A percentile compares a stretch with the other conserved stretches of the same genome.
These are phyloP conservation scores for Gryon sp. DNA, from an alignment of 1,140 invertebrate genomes.

Conservation along the genomic window DNA sequence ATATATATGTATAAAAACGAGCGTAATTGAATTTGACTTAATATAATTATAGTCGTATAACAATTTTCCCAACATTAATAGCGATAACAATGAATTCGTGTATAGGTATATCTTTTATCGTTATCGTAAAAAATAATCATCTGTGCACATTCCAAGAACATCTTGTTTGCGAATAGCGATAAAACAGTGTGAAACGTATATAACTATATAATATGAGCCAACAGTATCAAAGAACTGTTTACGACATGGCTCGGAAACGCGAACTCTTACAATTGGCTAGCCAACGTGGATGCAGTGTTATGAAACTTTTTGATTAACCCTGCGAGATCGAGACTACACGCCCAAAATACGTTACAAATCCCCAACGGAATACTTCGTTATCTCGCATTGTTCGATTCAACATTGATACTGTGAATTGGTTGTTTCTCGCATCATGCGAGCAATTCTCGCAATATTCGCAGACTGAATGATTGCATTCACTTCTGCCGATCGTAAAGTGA, in stretches of 20 bases:
- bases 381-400: constrained; percentile 33
- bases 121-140: background rate
- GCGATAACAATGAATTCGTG: too few species aligned
- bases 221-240: constrained; percentile 23
- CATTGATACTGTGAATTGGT: constrained; percentile 40
- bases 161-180: background rate
- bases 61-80: background rate
- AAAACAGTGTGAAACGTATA: background rate
- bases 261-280: constrained; percentile 17
- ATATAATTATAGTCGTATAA: too few species aligned
- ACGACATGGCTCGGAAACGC: background rate
- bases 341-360: constrained; percentile 28
- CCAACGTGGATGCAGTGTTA: constrained; percentile 33
- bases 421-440: background rate
- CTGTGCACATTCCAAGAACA: background rate
- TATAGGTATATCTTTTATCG: background rate
- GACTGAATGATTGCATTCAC: background rate
- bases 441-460: background rate
- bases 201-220: constrained; percentile 5
- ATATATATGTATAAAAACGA: too few species aligned
- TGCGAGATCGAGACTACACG: constrained; percentile 31
- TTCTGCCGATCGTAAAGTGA: background rate
- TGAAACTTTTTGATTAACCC: constrained; percentile 60
- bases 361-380: constrained; percentile 35
- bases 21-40: too few species aligned